Evolutionary conservation across 1,140 invertebrate genomes (phyloP), one percentile per base, ranked within the genome.

Genomic region (Cydia splendana): DNA sequence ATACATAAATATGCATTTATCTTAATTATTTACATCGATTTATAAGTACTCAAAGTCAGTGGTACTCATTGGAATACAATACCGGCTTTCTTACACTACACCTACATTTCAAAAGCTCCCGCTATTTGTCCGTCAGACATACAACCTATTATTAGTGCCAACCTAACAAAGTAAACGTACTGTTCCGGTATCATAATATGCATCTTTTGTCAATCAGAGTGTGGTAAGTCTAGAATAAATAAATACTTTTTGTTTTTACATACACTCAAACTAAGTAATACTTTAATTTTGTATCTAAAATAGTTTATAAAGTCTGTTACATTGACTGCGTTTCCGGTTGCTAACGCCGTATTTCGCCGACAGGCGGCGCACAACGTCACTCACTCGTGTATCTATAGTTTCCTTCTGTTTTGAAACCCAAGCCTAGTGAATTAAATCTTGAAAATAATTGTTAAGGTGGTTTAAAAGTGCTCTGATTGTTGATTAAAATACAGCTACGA

Each of bases 331-430:
- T 77, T 84, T 93, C 88, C 88, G 88, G 88, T 84, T 79, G 78
- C 80, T 18, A 24, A 18, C 57, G 57, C 57, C 57, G 75, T 80
- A 86, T 84, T 85, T 77, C 20, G 76, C 83, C 90, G 83, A 88
- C 83, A 92, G 91, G 77, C 86, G 87, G 90, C 90, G 91, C 89
- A 85, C 84, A 87, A 91, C 89, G 89, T 93, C 90, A 93, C 85
- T 93, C 89, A 92, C 85, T 92, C 88, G 89, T 90, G 91, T 93
- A 93, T 92, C 89, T 92, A 90, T 93, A 92, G 89, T 92, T 93
- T 90, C 91, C 91, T 92, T 92, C 91, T 93, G 91, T 93, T 93
- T 93, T 93, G 91, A 93, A 93, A 93, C 90, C 91, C 91, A 93
- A 93, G 91, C 91, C 89, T 91, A 86, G 89, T 90, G 87, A 91